A percentile compares a stretch with the other conserved stretches of the same genome.
These are phyloP conservation scores for Misgurnus anguillicaudatus DNA, from an alignment of 2,113 vertebrate species.

Conservation along the genomic window DNA sequence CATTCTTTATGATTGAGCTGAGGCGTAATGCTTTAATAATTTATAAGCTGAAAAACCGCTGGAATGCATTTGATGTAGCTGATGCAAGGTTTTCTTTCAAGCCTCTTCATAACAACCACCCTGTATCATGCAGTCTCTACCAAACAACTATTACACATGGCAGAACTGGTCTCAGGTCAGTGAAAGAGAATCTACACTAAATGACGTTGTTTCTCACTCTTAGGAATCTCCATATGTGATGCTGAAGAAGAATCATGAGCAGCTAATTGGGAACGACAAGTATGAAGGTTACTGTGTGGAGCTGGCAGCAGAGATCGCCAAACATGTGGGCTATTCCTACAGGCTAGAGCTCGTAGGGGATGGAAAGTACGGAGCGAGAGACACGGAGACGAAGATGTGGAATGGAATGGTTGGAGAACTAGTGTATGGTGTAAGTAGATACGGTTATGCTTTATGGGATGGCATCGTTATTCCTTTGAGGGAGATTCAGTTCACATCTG, in stretches of 20 bases:
- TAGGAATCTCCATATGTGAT: conserved; percentile 98
- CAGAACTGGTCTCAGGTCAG: background rate
- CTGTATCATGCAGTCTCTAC: background rate
- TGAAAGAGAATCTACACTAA: background rate
- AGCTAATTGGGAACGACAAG: conserved; percentile 88
- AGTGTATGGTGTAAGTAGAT: conserved; percentile 89
- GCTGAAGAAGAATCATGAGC: conserved; percentile 96
- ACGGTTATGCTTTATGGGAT: background rate
- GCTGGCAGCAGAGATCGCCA: conserved; percentile 91
- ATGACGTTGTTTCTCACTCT: conserved; percentile 27
- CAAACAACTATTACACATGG: background rate
- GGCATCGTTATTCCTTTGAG: too few species aligned
- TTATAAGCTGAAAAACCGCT: conserved; percentile 22
- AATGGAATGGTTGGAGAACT: conserved; percentile 99
- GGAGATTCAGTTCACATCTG: background rate
- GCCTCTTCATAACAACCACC: conserved; percentile 1
- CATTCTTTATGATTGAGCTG: conserved; percentile 10
- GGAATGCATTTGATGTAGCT: conserved; percentile 26
- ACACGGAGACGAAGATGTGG: conserved; percentile 87
- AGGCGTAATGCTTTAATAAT: background rate
- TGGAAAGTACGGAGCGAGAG: conserved; percentile 91
- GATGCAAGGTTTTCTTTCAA: conserved; percentile 23
- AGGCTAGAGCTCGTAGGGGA: conserved; percentile 90
- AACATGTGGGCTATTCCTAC: conserved; percentile 92
- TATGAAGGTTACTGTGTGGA: conserved; percentile 98